Conservation (phyloP, 2,888 invertebrate genomes). For the Limnephilus lunatus region DNA sequence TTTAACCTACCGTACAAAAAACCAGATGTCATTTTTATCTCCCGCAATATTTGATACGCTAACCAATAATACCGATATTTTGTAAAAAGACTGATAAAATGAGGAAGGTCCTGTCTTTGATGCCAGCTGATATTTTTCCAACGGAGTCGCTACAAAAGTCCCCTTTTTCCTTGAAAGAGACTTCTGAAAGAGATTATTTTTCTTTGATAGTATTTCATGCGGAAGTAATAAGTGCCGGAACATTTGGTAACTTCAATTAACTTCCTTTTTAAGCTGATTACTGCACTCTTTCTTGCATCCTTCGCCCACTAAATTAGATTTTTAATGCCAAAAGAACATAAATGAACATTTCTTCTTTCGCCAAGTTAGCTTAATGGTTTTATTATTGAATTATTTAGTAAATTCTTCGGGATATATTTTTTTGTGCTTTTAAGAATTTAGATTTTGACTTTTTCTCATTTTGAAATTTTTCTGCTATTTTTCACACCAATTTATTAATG, state of each 20-base stretch:
- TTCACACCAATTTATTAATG: background rate
- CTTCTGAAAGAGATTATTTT: background rate
- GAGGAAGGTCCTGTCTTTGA: background rate
- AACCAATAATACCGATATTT: background rate
- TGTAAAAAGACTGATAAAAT: background rate
- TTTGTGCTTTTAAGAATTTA: background rate
- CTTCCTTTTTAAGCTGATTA: background rate
- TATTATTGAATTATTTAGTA: background rate
- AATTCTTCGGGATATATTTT: background rate
- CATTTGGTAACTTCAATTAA: background rate
- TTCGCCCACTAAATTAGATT: background rate
- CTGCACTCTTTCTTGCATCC: constrained; percentile 2
- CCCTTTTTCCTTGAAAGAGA: background rate
- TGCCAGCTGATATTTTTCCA: background rate
- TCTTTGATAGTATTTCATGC: background rate
- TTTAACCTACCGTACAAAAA: too few relatives aligned
- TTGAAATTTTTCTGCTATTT: background rate
- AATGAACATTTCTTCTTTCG: background rate
- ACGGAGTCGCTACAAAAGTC: background rate
- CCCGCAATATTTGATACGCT: background rate
- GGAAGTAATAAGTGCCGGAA: background rate
- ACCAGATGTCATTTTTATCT: background rate
- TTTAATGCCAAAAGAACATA: background rate
- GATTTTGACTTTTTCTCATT: background rate
- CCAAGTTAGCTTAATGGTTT: background rate